Base-by-base conservation (phyloP, 1,140 invertebrate genomes). In the Zaprionus camerounensis region DNA sequence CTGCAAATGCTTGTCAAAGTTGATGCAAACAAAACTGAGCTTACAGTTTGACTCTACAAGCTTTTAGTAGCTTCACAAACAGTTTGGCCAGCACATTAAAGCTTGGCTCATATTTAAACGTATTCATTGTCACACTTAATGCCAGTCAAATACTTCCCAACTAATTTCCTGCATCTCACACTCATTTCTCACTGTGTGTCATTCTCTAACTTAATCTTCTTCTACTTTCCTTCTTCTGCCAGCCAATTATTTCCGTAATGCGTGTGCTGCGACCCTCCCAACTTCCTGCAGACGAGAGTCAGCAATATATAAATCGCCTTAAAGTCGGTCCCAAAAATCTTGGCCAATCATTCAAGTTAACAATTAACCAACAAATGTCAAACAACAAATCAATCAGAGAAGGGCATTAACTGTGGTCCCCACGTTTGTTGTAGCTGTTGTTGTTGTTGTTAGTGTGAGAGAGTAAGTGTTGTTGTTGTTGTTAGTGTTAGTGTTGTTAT, bases 331-430 rank as follows among this genome's bases (percentile, higher is more conserved):
- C 7, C 12, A 67, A 73, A 72, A 79, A 70, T 71, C 44, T 88
- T 90, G 75, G 78, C 85, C 72, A 90, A 90, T 90, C 85, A 90
- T 90, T 76, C 78, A 85, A 90, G 75, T 68, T 69, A 88, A 80
- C 84, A 88, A 90, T 90, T 88, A 88, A 71, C 63, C 53, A 73
- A 66, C 56, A 67, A 66, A 86, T 65, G 63, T 72, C 67, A 87
- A 75, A 71, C 62, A 74, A 85, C 79, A 76, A 88, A 88, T 88
- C 81, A 88, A 88, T 88, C 85, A 90, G 77, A 9, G 70, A 58
- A 62, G 71, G 78, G 59, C 72, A 84, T 74, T 85, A 84, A 74
- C 78, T 83, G 61, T 70, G 80, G 76, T 83, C 73, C 81, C 84
- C 34, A 20, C 51, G 38, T 11, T 49, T 61, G 36, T 44, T 17